Percentiles rank a stretch among this genome's conserved stretches.
These are phyloP conservation scores for Archaeoteleia sp. DNA, from an alignment of 2,888 invertebrate genomes.

Conservation along the genomic window DNA sequence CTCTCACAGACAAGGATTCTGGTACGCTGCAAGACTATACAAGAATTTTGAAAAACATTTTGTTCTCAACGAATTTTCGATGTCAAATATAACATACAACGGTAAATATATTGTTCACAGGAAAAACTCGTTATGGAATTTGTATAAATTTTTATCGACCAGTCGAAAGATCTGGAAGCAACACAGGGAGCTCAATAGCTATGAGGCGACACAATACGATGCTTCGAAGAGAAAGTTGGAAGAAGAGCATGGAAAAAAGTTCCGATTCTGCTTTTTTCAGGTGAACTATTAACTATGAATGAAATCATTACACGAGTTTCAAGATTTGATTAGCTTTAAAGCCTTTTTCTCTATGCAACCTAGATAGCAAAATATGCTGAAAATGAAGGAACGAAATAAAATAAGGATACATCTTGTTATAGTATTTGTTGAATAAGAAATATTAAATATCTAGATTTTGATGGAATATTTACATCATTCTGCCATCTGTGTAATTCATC, in stretches of 20 bases:
- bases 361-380: too few relatives aligned
- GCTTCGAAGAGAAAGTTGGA: conserved; percentile 90
- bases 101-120: conserved; percentile 74
- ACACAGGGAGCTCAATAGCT: conserved; percentile 67
- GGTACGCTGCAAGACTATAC: too few relatives aligned
- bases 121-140: conserved; percentile 94
- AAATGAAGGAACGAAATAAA: too few relatives aligned
- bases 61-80: too few relatives aligned
- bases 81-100: too few relatives aligned
- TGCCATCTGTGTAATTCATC: too few relatives aligned
- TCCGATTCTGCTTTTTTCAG: conserved; percentile 95
- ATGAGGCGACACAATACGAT: conserved; percentile 77
- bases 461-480: too few relatives aligned
- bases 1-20: conserved; percentile 98
- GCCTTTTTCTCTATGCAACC: conserved; percentile 10
- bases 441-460: too few relatives aligned
- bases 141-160: conserved; percentile 99
- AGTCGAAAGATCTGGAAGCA: conserved; percentile 81
- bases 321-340: neutral
- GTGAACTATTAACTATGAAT: conserved; percentile 76
- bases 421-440: too few relatives aligned
- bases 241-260: conserved; percentile 93
- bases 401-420: too few relatives aligned
- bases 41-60: too few relatives aligned
- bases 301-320: neutral